Evolutionary conservation across 2,113 vertebrate species (phyloP).

Genomic region (Reinhardtius hippoglossoides): DNA sequence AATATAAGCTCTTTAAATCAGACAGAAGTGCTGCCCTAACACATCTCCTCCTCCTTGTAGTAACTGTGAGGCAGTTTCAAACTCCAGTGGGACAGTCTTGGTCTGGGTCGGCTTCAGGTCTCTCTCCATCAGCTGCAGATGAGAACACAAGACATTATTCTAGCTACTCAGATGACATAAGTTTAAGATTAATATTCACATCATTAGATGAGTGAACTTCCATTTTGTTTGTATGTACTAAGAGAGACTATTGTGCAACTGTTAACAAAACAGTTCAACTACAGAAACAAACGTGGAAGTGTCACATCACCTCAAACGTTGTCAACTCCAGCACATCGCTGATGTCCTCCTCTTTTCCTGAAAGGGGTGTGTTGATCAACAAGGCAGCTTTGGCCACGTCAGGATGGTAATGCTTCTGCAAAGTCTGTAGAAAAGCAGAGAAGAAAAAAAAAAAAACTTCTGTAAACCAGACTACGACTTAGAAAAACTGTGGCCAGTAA

Average conservation of each 20-base stretch:
- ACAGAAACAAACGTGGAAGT: no score
- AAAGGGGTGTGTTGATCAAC: slow-evolving; percentile 84
- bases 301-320: slow-evolving; percentile 82
- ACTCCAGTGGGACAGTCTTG: slow-evolving; percentile 86
- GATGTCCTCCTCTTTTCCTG: slow-evolving; percentile 86
- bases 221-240: no score
- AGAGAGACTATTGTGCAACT: no score
- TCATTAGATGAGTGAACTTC: no score
- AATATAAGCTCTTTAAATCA: slow-evolving; percentile 70
- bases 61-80: slow-evolving; percentile 83
- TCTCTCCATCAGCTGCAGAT: slow-evolving; percentile 88
- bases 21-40: slow-evolving; percentile 86
- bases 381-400: slow-evolving; percentile 89
- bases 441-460: background rate
- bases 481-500: background rate
- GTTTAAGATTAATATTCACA: no score
- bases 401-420: slow-evolving; percentile 94
- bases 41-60: slow-evolving; percentile 84
- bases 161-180: background rate
- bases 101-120: slow-evolving; percentile 85
- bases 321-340: slow-evolving; percentile 87
- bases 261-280: no score
- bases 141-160: slow-evolving; percentile 4
- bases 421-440: slow-evolving; percentile 74
- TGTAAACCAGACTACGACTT: background rate